Conservation (phyloP, 2,113 vertebrate genomes). For the Indicator indicator region DNA sequence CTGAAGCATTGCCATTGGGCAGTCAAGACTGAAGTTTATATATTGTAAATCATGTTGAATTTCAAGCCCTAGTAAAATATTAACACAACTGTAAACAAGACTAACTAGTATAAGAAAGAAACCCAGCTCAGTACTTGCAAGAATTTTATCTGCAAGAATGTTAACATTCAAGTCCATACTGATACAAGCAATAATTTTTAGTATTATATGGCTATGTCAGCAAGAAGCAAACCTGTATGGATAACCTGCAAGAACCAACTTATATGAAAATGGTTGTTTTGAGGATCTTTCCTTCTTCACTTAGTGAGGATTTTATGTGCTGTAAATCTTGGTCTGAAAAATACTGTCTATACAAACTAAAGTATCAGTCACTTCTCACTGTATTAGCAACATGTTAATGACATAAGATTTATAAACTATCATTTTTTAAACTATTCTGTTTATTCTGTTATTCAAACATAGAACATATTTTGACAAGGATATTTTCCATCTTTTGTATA, state of each 20-base stretch:
- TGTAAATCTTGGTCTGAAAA: not conserved
- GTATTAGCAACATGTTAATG: not conserved
- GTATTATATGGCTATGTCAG: not conserved
- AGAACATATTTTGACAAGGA: not conserved
- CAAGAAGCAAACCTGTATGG: not conserved
- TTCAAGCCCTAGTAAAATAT: constrained; percentile 32
- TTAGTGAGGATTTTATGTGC: not conserved
- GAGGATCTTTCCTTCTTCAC: not conserved
- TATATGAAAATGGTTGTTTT: not conserved
- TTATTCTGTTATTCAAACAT: not conserved
- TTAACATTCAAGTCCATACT: not conserved
- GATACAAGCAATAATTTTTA: not conserved
- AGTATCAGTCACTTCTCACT: not conserved
- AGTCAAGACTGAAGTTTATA: not conserved
- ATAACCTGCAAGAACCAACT: not conserved
- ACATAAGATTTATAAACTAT: not conserved
- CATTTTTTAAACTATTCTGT: not conserved
- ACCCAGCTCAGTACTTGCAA: not conserved
- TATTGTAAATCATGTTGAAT: not conserved
- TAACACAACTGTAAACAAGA: constrained; percentile 9
- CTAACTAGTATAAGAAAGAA: not conserved
- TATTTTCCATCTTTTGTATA: not conserved
- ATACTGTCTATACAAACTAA: not conserved
- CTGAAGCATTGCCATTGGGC: not conserved
- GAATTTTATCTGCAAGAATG: not conserved